A percentile compares a stretch with the other conserved stretches of the same genome.
Conservation (phyloP, 2,113 vertebrate species). For the Tachysurus vachellii region DNA sequence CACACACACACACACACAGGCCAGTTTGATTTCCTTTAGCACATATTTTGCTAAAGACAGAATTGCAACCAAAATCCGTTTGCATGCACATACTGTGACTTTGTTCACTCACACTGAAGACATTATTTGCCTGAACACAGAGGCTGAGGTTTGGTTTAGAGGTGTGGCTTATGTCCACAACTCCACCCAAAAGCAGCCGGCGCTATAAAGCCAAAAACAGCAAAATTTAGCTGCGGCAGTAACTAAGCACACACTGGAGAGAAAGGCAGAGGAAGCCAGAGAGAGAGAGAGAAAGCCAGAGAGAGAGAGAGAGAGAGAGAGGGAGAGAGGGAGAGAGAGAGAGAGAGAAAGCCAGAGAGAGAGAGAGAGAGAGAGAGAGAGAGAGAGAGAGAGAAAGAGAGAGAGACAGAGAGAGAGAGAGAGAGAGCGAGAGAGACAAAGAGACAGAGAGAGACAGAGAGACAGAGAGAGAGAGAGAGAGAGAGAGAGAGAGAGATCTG, state of each 20-base stretch:
- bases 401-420: background rate
- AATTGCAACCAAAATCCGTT: background rate
- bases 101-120: conserved; percentile 33
- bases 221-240: conserved; percentile 39
- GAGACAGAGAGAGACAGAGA: background rate
- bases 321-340: background rate
- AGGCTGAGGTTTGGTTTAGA: conserved; percentile 46
- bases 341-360: background rate
- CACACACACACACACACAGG: background rate
- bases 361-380: background rate
- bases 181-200: conserved; percentile 47
- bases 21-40: background rate
- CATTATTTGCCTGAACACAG: conserved; percentile 31
- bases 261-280: background rate
- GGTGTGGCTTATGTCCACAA: conserved; percentile 30
- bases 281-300: background rate
- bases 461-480: background rate
- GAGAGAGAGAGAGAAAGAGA: background rate
- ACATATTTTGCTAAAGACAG: background rate
- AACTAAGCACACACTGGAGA: conserved; percentile 17
- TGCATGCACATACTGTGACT: conserved; percentile 19
- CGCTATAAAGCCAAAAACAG: conserved; percentile 47
- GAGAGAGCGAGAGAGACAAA: background rate
- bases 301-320: background rate
- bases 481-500: background rate